Percentiles rank a stretch among this genome's conserved stretches.
phyloP scores from a whole-genome alignment of 2,797 vertebrate species.

The Artibeus lituratus region DNA sequence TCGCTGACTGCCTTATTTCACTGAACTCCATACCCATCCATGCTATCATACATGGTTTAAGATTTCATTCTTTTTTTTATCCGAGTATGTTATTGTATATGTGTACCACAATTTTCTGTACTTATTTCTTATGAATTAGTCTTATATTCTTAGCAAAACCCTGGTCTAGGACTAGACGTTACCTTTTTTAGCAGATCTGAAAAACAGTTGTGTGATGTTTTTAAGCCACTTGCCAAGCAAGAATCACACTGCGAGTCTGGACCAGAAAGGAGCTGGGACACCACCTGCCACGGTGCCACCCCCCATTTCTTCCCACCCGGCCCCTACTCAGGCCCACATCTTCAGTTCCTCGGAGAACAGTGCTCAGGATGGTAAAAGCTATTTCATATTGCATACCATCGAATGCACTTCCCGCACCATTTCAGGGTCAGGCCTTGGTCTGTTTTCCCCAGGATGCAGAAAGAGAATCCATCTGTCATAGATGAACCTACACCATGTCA shows the following conservation, averaged over 20 bases:
- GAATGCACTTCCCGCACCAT: neutral
- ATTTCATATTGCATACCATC: neutral
- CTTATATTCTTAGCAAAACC: neutral
- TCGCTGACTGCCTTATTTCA: neutral
- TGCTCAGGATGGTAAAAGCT: neutral
- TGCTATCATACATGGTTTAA: neutral
- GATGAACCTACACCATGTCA: neutral
- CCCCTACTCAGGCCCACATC: neutral
- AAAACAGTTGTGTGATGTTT: fast-evolving
- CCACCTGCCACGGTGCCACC: neutral
- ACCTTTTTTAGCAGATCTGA: neutral
- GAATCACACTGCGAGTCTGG: neutral
- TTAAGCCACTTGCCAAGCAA: neutral
- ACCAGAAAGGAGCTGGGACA: neutral
- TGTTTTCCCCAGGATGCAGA: neutral
- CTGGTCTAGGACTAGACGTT: neutral
- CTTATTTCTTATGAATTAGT: neutral
- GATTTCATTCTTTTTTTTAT: neutral
- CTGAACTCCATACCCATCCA: neutral
- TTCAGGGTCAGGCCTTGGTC: neutral
- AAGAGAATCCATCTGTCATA: neutral
- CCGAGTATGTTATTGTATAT: neutral
- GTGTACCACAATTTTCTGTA: neutral
- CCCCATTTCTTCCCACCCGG: neutral
- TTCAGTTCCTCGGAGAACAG: neutral